Evolutionary conservation across 2,797 vertebrate genomes (phyloP).

Genomic region (Discoglossus pictus): DNA sequence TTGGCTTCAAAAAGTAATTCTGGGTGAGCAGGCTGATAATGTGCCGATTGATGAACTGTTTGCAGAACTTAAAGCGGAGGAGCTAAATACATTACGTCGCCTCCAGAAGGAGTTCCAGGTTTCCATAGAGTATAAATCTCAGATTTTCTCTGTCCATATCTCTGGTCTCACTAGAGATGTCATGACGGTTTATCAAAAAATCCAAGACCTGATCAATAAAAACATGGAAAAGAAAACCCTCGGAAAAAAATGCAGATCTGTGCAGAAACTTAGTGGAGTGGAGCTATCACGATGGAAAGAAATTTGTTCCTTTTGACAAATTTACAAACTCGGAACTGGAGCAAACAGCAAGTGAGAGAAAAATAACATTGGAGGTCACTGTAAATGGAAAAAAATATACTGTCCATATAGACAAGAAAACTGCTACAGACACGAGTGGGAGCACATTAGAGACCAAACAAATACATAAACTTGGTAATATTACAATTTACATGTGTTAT

Average conservation of each 20-base stretch:
- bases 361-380: slow-evolving; percentile 31
- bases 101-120: slow-evolving; percentile 71
- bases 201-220: slow-evolving; percentile 68
- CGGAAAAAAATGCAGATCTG: too few relatives aligned
- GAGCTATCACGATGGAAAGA: slow-evolving; percentile 64
- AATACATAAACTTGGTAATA: slow-evolving; percentile 74
- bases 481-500: background rate
- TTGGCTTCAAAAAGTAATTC: slow-evolving; percentile 68
- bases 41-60: slow-evolving; percentile 64
- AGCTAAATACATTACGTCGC: slow-evolving; percentile 62
- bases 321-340: slow-evolving; percentile 73
- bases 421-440: slow-evolving; percentile 61
- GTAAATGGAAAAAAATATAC: slow-evolving; percentile 64
- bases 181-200: slow-evolving; percentile 55
- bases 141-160: slow-evolving; percentile 65
- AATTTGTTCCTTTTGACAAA: slow-evolving; percentile 70
- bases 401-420: slow-evolving; percentile 63
- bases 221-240: slow-evolving; percentile 57
- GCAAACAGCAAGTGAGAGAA: slow-evolving; percentile 56
- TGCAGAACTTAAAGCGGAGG: slow-evolving; percentile 60
- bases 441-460: slow-evolving; percentile 65
- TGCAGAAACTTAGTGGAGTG: slow-evolving; percentile 70
- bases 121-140: slow-evolving; percentile 52
- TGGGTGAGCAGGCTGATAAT: slow-evolving; percentile 63
- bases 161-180: slow-evolving; percentile 75